Evolutionary conservation across 92 coral and sea anemone genomes (phyloP).

Genomic region (Hydrozoanthus gracilis): DNA sequence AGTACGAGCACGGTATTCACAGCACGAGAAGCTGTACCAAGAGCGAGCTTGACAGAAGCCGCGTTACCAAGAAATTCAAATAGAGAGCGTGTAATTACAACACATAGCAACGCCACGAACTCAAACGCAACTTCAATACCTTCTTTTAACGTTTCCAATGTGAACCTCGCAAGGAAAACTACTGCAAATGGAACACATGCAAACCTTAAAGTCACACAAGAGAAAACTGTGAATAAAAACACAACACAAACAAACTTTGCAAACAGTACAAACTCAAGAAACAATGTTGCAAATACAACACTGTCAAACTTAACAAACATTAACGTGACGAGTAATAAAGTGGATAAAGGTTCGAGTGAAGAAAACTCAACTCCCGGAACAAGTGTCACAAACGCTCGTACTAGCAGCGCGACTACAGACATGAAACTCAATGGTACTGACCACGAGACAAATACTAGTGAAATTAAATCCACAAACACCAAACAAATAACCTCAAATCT

Average conservation of each 20-base stretch:
- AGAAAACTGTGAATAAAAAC: constrained; percentile 27
- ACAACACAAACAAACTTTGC: not conserved
- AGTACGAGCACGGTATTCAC: not conserved
- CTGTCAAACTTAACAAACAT: constrained; percentile 6
- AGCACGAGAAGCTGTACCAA: constrained; percentile 9
- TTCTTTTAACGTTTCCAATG: constrained; percentile 29
- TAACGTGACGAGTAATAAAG: too few species aligned
- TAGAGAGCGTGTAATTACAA: constrained; percentile 15
- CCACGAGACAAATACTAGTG: constrained; percentile 2
- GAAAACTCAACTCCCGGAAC: not conserved
- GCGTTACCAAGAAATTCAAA: constrained; percentile 7
- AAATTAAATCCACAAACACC: constrained; percentile 23
- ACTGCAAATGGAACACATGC: not conserved
- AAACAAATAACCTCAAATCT: not conserved
- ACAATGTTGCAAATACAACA: not conserved
- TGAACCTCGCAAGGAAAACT: constrained; percentile 34
- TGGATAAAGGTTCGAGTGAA: not conserved
- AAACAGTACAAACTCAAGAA: not conserved
- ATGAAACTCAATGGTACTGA: not conserved
- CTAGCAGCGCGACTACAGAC: constrained; percentile 26
- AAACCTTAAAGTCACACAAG: not conserved
- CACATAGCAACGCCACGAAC: not conserved
- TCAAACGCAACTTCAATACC: constrained; percentile 22
- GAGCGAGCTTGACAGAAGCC: constrained; percentile 39
- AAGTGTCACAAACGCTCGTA: not conserved